These are phyloP conservation scores for Acrobasis consociella DNA, from an alignment of 2,888 invertebrate species.

Conservation along the genomic window DNA sequence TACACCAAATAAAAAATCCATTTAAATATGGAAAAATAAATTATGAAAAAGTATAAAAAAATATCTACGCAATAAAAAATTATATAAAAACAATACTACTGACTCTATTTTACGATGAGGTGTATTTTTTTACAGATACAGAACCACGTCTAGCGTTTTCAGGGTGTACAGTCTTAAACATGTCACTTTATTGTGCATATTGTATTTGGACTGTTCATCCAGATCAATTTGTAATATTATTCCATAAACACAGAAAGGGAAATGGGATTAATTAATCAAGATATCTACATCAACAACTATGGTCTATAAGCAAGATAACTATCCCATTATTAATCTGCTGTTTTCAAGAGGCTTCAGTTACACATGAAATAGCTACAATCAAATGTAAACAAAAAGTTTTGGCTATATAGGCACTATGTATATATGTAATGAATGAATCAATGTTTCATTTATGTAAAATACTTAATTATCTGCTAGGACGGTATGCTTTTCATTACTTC, in stretches of 20 bases:
- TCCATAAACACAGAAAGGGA: too few species aligned
- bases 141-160: conserved; percentile 8
- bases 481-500: neutral
- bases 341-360: neutral
- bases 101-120: conserved; percentile 10
- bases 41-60: conserved; percentile 17
- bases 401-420: neutral
- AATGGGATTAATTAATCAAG: too few species aligned
- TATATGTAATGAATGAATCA: neutral
- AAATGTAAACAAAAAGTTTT: neutral
- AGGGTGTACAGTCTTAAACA: neutral
- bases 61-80: conserved; percentile 15
- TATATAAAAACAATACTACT: conserved; percentile 2
- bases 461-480: neutral
- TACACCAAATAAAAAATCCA: conserved; percentile 36
- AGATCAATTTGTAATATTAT: too few species aligned
- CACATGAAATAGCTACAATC: neutral
- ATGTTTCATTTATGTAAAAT: neutral
- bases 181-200: neutral
- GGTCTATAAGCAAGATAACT: neutral
- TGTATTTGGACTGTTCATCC: neutral
- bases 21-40: conserved; percentile 18
- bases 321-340: neutral
- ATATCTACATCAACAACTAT: too few species aligned
- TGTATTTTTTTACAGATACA: conserved; percentile 9